Evolutionary conservation across 2,888 invertebrate genomes (phyloP).

Genomic region (Eupsilia transversa): DNA sequence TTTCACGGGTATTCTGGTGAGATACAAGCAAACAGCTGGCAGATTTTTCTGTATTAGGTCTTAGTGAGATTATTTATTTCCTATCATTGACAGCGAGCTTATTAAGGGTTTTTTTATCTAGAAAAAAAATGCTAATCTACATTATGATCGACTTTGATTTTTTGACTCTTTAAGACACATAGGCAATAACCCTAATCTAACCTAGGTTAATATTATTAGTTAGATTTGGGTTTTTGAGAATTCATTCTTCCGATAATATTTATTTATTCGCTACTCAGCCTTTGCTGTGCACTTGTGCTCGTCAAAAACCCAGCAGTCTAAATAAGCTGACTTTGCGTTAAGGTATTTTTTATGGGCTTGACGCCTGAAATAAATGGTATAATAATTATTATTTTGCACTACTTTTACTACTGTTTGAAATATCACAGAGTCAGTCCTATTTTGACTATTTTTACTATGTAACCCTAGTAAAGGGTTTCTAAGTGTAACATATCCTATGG

Average conservation of each 20-base stretch:
- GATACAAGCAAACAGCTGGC: not conserved
- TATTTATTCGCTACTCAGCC: not conserved
- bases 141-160: not conserved
- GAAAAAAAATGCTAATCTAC: not conserved
- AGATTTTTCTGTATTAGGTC: not conserved
- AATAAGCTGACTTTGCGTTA: not conserved
- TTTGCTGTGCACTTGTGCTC: not conserved
- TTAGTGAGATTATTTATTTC: not conserved
- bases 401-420: too few relatives aligned
- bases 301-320: not conserved
- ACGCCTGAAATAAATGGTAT: too few relatives aligned
- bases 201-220: not conserved
- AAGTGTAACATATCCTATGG: slow-evolving; percentile 43
- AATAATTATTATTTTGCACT: too few relatives aligned
- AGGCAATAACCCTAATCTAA: too few relatives aligned
- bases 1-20: too few relatives aligned
- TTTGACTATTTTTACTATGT: not conserved
- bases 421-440: not conserved
- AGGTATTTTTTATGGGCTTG: too few relatives aligned
- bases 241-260: not conserved
- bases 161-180: not conserved
- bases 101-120: not conserved
- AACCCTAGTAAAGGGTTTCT: too few relatives aligned
- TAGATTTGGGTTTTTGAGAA: not conserved
- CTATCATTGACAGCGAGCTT: too few relatives aligned